A percentile compares a stretch with the other conserved stretches of the same genome.
Conservation (phyloP, 1,140 invertebrate genomes). For the Pogonomyrmex barbatus region DNA sequence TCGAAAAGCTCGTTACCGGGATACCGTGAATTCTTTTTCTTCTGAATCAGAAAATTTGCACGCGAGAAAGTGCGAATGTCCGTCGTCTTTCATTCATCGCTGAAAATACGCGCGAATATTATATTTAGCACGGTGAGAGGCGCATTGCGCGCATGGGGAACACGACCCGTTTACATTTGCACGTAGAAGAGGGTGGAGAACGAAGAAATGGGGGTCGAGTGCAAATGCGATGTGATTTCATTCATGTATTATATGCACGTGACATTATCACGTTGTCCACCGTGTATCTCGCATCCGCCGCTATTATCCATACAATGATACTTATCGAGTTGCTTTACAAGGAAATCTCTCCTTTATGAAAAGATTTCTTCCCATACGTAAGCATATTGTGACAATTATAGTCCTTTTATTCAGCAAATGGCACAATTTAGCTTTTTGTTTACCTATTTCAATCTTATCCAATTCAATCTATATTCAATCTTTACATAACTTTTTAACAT, state of each 20-base stretch:
- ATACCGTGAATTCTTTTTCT: not conserved
- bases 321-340: not conserved
- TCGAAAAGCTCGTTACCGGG: not conserved
- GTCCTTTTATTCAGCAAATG: not conserved
- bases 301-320: conserved; percentile 7
- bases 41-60: conserved; percentile 25
- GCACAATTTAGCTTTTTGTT: not conserved
- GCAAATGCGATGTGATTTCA: conserved; percentile 67
- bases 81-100: conserved; percentile 81
- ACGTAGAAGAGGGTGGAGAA: conserved; percentile 66
- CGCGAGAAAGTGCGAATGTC: conserved; percentile 38
- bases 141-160: conserved; percentile 52
- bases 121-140: conserved; percentile 78
- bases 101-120: conserved; percentile 81
- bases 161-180: conserved; percentile 52
- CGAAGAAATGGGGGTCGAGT: conserved; percentile 67
- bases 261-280: conserved; percentile 50
- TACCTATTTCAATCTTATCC: not conserved
- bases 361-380: not conserved
- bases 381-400: not conserved
- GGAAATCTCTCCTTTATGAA: conserved; percentile 2
- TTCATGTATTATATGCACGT: conserved; percentile 75
- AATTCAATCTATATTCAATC: too few species aligned
- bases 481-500: too few species aligned
- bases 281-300: conserved; percentile 17